Evolutionary conservation across 2,888 invertebrate species (phyloP), one percentile per base, ranked within the genome.

Genomic region (Eilema caniola): DNA sequence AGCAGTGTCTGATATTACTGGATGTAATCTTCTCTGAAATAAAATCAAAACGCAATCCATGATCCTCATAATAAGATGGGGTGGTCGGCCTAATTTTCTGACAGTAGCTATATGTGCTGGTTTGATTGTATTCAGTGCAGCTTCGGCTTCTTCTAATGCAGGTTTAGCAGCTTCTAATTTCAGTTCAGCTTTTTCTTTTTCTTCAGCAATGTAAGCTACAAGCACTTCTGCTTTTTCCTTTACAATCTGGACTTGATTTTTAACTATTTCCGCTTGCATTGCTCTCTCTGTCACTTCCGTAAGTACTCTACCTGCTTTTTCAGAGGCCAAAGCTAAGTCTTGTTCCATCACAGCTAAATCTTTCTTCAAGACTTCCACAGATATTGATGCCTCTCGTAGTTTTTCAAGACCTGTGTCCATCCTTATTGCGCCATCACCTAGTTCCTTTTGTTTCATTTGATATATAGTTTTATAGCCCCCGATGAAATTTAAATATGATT

Each of bases 351-450:
- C 97, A 4, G 98, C 99, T 71, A 99, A 96, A 85, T 99, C 98
- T 89, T 97, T 97, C 83, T 99, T 99, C 68, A 99, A 94, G 67
- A 98, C 96, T 92, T 98, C 98, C 1, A 99, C 99, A 0, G 99
- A 98, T 86, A 97, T 97, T 1, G 99, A 98, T 3, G 99, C 99
- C 94, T 99, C 99, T 70, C 99, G 98, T 65, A 99, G 95, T 93
- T 99, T 99, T 86, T 99, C 98, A 79, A 99, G 95, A 67, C 99
- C 99, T 4, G 98, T 98, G 88, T 99, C 99, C 99, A 99, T 99
- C 89, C 99, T 96, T 77, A 97, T 95, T 16, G 99, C 99, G 53
- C 99, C 98, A 83, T 98, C 97, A 4, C 98, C 98, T 37, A 99
- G 96, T 88, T 99, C 99, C 83, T 97, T 97, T 87, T 98, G 97